These are phyloP conservation scores for Auanema freiburgensis DNA, from an alignment of 2,888 invertebrate species.

Conservation along the genomic window DNA sequence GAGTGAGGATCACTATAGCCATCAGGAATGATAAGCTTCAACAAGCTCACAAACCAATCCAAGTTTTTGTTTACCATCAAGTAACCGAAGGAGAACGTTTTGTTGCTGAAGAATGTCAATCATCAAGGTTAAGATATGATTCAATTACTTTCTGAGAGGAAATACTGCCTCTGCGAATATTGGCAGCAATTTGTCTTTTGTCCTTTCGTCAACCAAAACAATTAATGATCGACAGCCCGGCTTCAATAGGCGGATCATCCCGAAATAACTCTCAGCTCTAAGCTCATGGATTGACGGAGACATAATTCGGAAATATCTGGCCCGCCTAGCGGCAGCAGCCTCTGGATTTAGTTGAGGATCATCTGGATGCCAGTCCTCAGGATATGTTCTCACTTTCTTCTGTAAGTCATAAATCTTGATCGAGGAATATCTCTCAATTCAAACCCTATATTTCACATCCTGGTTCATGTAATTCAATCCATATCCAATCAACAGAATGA, in stretches of 20 bases:
- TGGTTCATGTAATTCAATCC: conserved; percentile 32
- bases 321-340: conserved; percentile 1
- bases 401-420: neutral
- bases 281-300: conserved; percentile 80
- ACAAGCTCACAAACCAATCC: conserved; percentile 86
- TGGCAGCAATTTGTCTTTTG: conserved; percentile 82
- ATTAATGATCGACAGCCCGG: conserved; percentile 87
- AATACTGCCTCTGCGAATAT: conserved; percentile 90
- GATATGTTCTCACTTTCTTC: conserved; percentile 12
- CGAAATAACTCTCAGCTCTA: conserved; percentile 90
- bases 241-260: conserved; percentile 84
- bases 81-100: conserved; percentile 91
- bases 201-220: conserved; percentile 84
- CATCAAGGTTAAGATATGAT: conserved; percentile 1
- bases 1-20: conserved; percentile 33
- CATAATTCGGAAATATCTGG: conserved; percentile 32
- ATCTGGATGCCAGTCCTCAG: conserved; percentile 58
- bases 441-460: conserved; percentile 11
- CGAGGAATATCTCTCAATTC: neutral
- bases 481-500: conserved; percentile 38
- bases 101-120: conserved; percentile 74
- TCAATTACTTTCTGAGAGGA: conserved; percentile 86
- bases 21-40: conserved; percentile 80
- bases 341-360: conserved; percentile 49
- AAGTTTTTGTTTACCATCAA: conserved; percentile 88